Base-by-base conservation (phyloP, 2,113 vertebrate species). In the Chionodraco myersi region DNA sequence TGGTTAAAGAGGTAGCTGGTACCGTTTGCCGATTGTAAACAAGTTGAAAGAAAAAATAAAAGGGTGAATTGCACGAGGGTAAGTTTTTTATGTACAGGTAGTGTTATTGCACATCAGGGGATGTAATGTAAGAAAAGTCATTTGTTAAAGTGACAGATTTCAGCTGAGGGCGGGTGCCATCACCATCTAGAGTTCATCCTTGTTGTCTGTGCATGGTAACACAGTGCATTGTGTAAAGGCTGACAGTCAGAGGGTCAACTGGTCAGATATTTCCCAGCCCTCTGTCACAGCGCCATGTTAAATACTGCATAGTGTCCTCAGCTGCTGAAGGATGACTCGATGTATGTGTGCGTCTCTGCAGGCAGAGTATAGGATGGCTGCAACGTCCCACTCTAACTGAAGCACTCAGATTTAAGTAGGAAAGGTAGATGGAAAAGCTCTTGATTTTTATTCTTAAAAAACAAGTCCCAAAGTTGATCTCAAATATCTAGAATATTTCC, bases 241-340 rank as follows among this genome's bases (percentile, higher is more conserved):
- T 70, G 76, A 76, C 63, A 45, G 63, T 14, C 15, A 58, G 63
- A 75, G 82, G 89, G 86, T 90, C 80, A 81, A 83, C 68, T 80
- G 77, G 82, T 83, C 84, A 91, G 86, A 70, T 91, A 93, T 93
- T 92, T 93, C 84, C 83, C 91, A 90, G 88, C 47, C 49, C 44
- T 58, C 84, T 86, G 92, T 84, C 23, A 90, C 89, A 91, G 88
- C 45, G 76, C 67, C 75, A 89, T 90, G 89, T 91, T 88, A 92
- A 91, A 93, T 92, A 91, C 89, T 92, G 72, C 91, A 89, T 86
- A 72, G 79, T 73, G 69, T 87, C 83, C 82, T 89, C 82, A 88
- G 66, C 58, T 79, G 47, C 85, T 65, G 72, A 75, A 41, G 44
- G 67, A 80, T 71, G 78, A 65, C 63, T 57, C 44, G 18, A 76